phyloP scores from a whole-genome alignment of 92 coral and sea anemone genomes.

The Palythoa caribaeorum region DNA sequence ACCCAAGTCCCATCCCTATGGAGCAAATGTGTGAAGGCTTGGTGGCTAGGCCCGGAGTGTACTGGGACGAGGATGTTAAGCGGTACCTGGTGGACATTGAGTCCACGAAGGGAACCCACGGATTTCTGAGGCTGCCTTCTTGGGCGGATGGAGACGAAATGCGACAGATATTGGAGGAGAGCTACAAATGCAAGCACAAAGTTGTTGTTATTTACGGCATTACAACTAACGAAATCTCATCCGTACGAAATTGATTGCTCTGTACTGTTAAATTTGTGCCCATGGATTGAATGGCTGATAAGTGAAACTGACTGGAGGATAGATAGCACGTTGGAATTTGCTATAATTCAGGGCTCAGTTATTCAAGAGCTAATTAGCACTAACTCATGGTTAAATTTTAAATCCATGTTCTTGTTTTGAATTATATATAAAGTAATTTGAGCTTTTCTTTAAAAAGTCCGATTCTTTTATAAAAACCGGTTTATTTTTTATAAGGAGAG shows the following conservation, averaged over 20 bases:
- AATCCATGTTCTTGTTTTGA: no score
- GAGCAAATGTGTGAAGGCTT: slow-evolving; percentile 60
- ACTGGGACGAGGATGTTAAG: slow-evolving; percentile 70
- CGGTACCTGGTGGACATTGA: slow-evolving; percentile 71
- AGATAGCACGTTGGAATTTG: no score
- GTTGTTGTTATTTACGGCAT: slow-evolving; percentile 61
- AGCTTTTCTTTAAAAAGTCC: no score
- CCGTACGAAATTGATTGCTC: slow-evolving; percentile 28
- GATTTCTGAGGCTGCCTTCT: slow-evolving; percentile 65
- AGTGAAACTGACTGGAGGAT: no score
- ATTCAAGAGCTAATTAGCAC: no score
- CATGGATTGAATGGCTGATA: no score
- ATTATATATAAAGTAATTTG: no score
- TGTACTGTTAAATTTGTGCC: background rate
- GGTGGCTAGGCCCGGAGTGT: slow-evolving; percentile 68
- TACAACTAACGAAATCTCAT: slow-evolving; percentile 57
- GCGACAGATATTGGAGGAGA: slow-evolving; percentile 58
- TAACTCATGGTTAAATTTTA: no score
- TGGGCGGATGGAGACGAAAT: slow-evolving; percentile 53
- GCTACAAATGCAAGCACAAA: slow-evolving; percentile 36
- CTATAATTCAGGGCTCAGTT: no score
- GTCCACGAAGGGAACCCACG: slow-evolving; percentile 64
- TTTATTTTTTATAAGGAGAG: no score
- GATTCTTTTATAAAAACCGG: no score
- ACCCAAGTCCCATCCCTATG: slow-evolving; percentile 46